Percentiles rank a stretch among this genome's conserved stretches.
phyloP scores from a whole-genome alignment of 2,797 vertebrate species.

The Etheostoma nigrum region DNA sequence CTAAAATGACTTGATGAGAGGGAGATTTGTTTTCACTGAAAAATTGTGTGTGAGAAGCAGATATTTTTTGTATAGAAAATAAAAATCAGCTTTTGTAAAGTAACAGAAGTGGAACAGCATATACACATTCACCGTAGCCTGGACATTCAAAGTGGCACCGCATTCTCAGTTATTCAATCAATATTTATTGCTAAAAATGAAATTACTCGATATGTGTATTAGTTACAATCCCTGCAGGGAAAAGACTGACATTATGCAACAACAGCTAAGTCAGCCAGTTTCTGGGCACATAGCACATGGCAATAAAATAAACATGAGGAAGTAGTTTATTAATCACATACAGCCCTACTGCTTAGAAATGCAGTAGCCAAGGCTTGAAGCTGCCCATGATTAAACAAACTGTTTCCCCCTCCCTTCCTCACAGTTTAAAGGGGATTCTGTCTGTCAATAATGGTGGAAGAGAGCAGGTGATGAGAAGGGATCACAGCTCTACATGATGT shows the following conservation, averaged over 20 bases:
- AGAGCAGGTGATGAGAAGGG: too few relatives aligned
- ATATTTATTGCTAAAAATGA: constrained; percentile 80
- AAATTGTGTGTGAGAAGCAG: background rate
- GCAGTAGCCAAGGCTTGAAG: constrained; percentile 37
- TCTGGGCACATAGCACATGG: constrained; percentile 60
- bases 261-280: constrained; percentile 43
- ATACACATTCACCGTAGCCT: background rate
- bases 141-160: constrained; percentile 34
- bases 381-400: constrained; percentile 35
- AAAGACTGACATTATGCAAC: constrained; percentile 49
- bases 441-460: background rate
- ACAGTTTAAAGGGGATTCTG: constrained; percentile 33
- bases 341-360: constrained; percentile 54
- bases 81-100: background rate
- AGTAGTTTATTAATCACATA: constrained; percentile 65
- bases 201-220: constrained; percentile 72
- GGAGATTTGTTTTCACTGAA: background rate
- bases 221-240: constrained; percentile 75
- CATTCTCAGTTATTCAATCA: constrained; percentile 70
- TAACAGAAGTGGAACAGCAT: background rate
- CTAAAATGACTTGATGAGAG: background rate
- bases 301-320: constrained; percentile 54
- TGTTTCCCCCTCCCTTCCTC: constrained; percentile 20
- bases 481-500: background rate
- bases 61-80: background rate